Evolutionary conservation across 2,888 invertebrate species (phyloP).

Genomic region (Patella depressa): DNA sequence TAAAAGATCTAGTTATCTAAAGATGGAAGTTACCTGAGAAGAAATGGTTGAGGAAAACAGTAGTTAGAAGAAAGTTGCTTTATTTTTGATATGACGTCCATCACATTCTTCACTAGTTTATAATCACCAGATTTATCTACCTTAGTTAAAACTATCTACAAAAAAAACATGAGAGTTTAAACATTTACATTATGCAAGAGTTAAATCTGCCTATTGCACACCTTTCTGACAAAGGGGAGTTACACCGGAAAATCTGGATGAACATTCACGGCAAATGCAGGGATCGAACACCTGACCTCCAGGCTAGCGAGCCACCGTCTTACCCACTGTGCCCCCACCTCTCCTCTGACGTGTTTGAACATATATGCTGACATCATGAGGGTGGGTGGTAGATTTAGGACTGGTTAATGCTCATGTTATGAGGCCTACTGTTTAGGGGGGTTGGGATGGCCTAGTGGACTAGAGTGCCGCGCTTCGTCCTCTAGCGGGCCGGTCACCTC

Average conservation of each 20-base stretch:
- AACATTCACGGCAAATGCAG: not conserved
- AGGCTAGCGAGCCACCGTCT: not conserved
- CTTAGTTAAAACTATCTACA: constrained; percentile 63
- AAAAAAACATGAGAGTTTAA: constrained; percentile 9
- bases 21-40: constrained; percentile 52
- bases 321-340: not conserved
- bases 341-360: not conserved
- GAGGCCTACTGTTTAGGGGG: too few species aligned
- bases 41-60: constrained; percentile 62
- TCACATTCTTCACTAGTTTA: constrained; percentile 45
- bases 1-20: too few species aligned
- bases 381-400: too few species aligned
- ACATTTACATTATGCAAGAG: not conserved
- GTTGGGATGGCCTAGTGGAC: too few species aligned
- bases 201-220: too few species aligned
- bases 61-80: constrained; percentile 41
- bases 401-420: too few species aligned
- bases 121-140: constrained; percentile 54
- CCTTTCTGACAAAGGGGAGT: too few species aligned
- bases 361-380: too few species aligned
- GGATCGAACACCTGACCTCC: not conserved
- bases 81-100: constrained; percentile 44
- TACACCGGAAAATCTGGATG: not conserved
- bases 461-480: too few species aligned
- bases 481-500: too few species aligned